phyloP scores from a whole-genome alignment of 1,140 invertebrate genomes.

The Thaumatotibia leucotreta region DNA sequence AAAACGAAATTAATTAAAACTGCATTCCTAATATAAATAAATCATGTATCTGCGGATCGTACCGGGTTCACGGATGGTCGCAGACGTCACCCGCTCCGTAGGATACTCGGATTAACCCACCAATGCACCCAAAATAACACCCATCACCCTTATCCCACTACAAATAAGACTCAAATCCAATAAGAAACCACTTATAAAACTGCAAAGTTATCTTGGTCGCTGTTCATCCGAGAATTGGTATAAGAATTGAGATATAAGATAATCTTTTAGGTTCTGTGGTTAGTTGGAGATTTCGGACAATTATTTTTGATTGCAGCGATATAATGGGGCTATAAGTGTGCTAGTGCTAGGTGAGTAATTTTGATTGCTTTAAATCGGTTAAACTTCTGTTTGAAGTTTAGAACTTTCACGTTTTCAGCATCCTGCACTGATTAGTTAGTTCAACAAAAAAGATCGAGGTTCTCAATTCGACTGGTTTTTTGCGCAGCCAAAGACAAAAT shows the following conservation, averaged over 20 bases:
- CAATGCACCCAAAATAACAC: slow-evolving; percentile 16
- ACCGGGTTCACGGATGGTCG: slow-evolving; percentile 50
- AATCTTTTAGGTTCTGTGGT: slow-evolving; percentile 45
- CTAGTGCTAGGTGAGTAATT: slow-evolving; percentile 14
- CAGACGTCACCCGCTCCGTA: slow-evolving; percentile 41
- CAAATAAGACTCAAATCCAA: slow-evolving; percentile 23
- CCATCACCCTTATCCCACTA: slow-evolving; percentile 19
- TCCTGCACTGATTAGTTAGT: too few relatives aligned
- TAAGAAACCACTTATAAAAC: neutral
- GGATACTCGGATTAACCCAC: slow-evolving; percentile 37
- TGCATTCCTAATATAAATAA: too few relatives aligned
- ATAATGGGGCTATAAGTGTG: slow-evolving; percentile 20
- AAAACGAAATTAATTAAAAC: too few relatives aligned
- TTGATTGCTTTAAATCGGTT: neutral
- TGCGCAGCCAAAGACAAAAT: too few relatives aligned
- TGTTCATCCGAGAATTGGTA: neutral
- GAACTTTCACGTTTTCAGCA: too few relatives aligned
- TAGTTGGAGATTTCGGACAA: slow-evolving; percentile 41
- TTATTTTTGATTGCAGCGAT: slow-evolving; percentile 44
- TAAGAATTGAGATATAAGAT: slow-evolving; percentile 26
- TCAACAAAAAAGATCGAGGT: too few relatives aligned
- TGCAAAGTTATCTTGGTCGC: neutral
- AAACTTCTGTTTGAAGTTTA: too few relatives aligned
- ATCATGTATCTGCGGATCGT: slow-evolving; percentile 29
- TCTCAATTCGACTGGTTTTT: too few relatives aligned